Conservation (phyloP, 2,888 invertebrate genomes). For the Pandemis corylana region DNA sequence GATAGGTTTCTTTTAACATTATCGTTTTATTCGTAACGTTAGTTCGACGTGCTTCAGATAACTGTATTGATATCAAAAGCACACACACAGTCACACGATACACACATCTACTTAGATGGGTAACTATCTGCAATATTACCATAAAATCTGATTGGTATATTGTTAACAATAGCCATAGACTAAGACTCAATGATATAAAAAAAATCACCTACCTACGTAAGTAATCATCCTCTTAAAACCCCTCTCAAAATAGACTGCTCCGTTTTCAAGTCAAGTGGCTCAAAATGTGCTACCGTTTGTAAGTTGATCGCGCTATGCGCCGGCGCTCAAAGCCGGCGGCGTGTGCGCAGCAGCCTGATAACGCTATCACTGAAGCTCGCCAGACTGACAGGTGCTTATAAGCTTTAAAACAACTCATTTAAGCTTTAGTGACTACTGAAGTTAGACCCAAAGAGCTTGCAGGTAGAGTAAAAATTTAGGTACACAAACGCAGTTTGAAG, state of each 20-base stretch:
- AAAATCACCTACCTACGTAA: neutral
- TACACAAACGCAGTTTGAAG: neutral
- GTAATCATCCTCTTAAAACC: neutral
- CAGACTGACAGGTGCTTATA: slow-evolving; percentile 51
- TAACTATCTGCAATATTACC: neutral
- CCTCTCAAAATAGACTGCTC: slow-evolving; percentile 1
- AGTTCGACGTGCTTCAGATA: slow-evolving; percentile 48
- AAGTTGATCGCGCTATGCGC: slow-evolving; percentile 9
- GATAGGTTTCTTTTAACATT: slow-evolving; percentile 82
- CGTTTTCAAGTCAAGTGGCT: slow-evolving; percentile 7
- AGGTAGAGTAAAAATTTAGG: neutral
- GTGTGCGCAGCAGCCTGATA: slow-evolving; percentile 39
- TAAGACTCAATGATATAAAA: no score
- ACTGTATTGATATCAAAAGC: neutral
- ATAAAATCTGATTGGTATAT: neutral
- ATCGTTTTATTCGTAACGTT: slow-evolving; percentile 67
- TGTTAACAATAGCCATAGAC: neutral
- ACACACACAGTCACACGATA: no score
- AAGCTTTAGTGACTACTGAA: neutral
- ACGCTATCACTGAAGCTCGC: slow-evolving; percentile 45
- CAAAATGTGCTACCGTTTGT: slow-evolving; percentile 31
- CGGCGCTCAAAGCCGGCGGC: slow-evolving; percentile 47
- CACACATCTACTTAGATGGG: neutral
- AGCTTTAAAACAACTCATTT: neutral
- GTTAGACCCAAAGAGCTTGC: neutral